phyloP scores from a whole-genome alignment of 1,140 invertebrate genomes.

The Cydia fagiglandana region DNA sequence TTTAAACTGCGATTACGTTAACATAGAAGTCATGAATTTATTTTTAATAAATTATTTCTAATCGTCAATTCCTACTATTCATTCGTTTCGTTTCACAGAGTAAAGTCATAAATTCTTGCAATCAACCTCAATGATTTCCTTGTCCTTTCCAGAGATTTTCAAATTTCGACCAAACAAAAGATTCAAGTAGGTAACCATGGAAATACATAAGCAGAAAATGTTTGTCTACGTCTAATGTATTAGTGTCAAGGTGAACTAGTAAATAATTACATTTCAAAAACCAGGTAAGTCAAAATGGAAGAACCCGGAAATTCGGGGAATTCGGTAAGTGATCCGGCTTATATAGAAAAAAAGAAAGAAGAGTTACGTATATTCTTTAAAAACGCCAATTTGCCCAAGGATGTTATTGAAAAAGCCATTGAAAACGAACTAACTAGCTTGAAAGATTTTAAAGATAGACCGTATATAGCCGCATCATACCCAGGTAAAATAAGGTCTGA shows the following conservation, averaged over 20 bases:
- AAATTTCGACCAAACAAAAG: conserved; percentile 46
- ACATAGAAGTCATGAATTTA: not conserved
- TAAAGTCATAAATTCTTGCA: not conserved
- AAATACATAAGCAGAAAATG: conserved; percentile 34
- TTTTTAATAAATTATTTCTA: not conserved
- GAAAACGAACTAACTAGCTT: conserved; percentile 67
- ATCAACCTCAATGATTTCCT: not conserved
- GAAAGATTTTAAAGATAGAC: conserved; percentile 40
- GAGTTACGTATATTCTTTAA: conserved; percentile 64
- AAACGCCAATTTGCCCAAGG: conserved; percentile 55
- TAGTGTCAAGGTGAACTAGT: conserved; percentile 35
- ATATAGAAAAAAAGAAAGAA: conserved; percentile 57
- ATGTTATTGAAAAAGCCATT: conserved; percentile 58
- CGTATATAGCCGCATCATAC: conserved; percentile 61
- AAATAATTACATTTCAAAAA: conserved; percentile 29
- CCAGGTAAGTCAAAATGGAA: conserved; percentile 38
- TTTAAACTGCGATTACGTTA: not conserved
- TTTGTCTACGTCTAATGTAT: conserved; percentile 35
- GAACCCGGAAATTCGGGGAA: conserved; percentile 15
- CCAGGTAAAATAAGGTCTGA: conserved; percentile 60
- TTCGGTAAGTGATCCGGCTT: conserved; percentile 36
- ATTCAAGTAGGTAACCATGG: conserved; percentile 39
- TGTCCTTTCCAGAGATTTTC: conserved; percentile 24
- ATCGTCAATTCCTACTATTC: not conserved
- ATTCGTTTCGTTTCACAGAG: not conserved